A percentile compares a stretch with the other conserved stretches of the same genome.
phyloP scores from a whole-genome alignment of 1,140 invertebrate genomes.

The Diploscapter pachys region DNA sequence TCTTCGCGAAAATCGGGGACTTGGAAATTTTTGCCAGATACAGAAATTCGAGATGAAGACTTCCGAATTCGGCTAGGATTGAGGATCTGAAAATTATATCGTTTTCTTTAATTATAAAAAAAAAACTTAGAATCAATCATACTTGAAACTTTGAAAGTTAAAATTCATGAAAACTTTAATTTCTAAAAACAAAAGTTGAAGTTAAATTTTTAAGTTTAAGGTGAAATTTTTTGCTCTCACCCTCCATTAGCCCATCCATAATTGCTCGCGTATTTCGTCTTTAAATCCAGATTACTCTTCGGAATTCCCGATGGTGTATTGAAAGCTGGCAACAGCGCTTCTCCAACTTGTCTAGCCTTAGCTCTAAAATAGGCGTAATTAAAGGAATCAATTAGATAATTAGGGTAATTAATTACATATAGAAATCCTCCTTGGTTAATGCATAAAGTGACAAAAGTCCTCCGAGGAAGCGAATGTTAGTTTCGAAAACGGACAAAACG shows the following conservation, averaged over 20 bases:
- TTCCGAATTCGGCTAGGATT: conserved; percentile 93
- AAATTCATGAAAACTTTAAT: no score
- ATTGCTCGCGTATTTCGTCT: conserved; percentile 68
- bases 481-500: conserved; percentile 87
- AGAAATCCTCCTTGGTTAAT: conserved; percentile 81
- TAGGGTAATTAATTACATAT: conserved; percentile 38
- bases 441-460: conserved; percentile 86
- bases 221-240: conserved; percentile 50
- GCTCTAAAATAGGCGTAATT: conserved; percentile 68
- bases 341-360: conserved; percentile 85
- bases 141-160: no score
- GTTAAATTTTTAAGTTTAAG: no score
- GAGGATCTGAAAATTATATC: conserved; percentile 66
- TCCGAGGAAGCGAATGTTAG: conserved; percentile 93
- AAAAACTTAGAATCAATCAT: no score
- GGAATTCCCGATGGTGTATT: conserved; percentile 94
- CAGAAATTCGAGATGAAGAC: conserved; percentile 87
- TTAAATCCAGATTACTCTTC: conserved; percentile 66
- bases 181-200: no score
- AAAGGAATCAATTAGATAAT: conserved; percentile 1
- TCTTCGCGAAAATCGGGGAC: conserved; percentile 77
- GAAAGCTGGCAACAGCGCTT: conserved; percentile 91
- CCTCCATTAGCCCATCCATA: conserved; percentile 93
- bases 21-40: conserved; percentile 91
- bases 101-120: no score